A percentile compares a stretch with the other conserved stretches of the same genome.
These are phyloP conservation scores for Halichondria panicea DNA, from an alignment of 37 sponge, comb jelly and placozoan species.

Conservation along the genomic window DNA sequence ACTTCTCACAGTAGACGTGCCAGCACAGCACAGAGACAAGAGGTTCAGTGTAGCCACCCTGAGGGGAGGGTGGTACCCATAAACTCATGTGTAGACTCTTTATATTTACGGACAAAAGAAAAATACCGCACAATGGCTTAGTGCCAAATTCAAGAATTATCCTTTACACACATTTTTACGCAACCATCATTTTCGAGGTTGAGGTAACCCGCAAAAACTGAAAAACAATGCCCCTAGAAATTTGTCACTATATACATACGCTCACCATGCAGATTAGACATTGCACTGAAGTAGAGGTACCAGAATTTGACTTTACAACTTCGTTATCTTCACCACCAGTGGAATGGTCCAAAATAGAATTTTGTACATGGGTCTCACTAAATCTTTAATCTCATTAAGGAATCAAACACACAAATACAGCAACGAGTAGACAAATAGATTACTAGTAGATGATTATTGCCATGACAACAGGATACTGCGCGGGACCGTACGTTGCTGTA, in stretches of 20 bases:
- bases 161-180: too few species aligned
- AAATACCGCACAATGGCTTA: too few species aligned
- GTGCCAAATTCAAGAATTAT: too few species aligned
- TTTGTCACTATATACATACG: background rate
- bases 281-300: background rate
- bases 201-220: too few species aligned
- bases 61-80: background rate
- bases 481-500: conserved; percentile 16
- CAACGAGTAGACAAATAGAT: background rate
- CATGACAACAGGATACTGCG: conserved; percentile 1
- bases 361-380: background rate
- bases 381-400: background rate
- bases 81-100: background rate
- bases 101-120: background rate
- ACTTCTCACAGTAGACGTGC: conserved; percentile 78
- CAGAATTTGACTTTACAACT: background rate
- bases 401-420: background rate
- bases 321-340: background rate
- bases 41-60: conserved; percentile 49
- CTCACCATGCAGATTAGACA: conserved; percentile 43
- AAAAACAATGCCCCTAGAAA: too few species aligned
- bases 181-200: too few species aligned
- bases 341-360: background rate
- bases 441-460: background rate
- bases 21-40: conserved; percentile 70